These are phyloP conservation scores for Athene noctua DNA, from an alignment of 2,113 vertebrate species.

Conservation along the genomic window DNA sequence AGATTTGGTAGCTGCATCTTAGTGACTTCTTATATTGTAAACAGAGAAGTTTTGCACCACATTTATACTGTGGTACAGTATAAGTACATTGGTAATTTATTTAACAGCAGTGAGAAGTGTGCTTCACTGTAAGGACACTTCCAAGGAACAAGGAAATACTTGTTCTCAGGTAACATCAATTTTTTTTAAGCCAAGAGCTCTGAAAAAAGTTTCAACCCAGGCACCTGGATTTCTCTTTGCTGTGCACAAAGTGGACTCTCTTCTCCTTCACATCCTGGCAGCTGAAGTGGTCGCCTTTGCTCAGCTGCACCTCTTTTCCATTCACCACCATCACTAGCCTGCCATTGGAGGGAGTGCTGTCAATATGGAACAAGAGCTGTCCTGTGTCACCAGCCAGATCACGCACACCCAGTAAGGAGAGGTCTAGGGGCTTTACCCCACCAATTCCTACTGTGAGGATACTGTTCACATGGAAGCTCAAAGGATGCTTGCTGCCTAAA, in stretches of 20 bases:
- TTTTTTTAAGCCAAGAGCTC: background rate
- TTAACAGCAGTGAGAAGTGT: background rate
- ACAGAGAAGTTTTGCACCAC: background rate
- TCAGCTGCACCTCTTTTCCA: constrained; percentile 63
- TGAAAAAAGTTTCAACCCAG: background rate
- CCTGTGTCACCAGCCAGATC: constrained; percentile 57
- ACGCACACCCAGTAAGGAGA: constrained; percentile 68
- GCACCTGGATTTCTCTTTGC: constrained; percentile 82
- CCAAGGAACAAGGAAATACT: background rate
- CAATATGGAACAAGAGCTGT: constrained; percentile 73
- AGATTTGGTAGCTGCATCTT: background rate
- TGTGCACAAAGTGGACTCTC: constrained; percentile 81
- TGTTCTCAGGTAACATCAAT: fast-evolving
- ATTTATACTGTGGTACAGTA: fast-evolving
- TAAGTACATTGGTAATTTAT: background rate
- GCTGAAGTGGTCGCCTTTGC: constrained; percentile 74
- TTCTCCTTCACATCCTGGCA: constrained; percentile 75
- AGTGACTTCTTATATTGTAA: background rate
- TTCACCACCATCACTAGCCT: constrained; percentile 61
- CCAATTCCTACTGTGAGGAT: constrained; percentile 83
- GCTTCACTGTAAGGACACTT: background rate
- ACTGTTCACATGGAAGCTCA: constrained; percentile 68
- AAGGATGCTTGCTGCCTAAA: constrained; percentile 72
- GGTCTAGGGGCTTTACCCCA: constrained; percentile 69
- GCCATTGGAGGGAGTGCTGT: constrained; percentile 80